A percentile compares a stretch with the other conserved stretches of the same genome.
Conservation (phyloP, 2,113 vertebrate species). For the Equus przewalskii region DNA sequence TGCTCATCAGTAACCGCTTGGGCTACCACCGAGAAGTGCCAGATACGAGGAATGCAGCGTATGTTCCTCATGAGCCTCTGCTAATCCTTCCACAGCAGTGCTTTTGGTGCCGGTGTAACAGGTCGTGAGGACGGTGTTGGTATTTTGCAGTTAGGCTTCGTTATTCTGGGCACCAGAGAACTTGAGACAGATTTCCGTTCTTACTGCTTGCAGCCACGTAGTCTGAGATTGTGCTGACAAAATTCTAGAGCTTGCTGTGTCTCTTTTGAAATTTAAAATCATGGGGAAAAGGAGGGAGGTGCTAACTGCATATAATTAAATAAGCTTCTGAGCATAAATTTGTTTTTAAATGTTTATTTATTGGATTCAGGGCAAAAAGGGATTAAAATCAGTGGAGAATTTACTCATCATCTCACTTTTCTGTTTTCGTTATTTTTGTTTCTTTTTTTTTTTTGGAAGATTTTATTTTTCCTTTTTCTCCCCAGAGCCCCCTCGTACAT, state of each 20-base stretch:
- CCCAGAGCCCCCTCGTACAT: too few species aligned
- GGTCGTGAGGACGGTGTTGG: neutral
- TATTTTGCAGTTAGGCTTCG: neutral
- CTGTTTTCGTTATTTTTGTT: neutral
- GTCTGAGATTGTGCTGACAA: neutral
- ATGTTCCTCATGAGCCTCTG: conserved; percentile 64
- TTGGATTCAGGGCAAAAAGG: neutral
- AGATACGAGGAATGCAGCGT: conserved; percentile 94
- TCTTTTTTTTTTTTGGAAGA: neutral
- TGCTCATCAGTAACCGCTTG: conserved; percentile 97
- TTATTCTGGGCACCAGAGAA: neutral
- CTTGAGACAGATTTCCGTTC: neutral
- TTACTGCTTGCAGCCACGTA: neutral
- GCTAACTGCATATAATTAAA: neutral
- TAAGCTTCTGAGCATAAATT: neutral
- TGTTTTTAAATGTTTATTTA: neutral
- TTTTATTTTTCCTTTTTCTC: too few species aligned
- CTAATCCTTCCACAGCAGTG: neutral
- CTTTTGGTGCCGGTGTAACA: rapidly evolving
- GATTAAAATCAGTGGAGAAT: neutral
- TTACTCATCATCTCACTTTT: neutral
- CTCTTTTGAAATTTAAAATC: neutral
- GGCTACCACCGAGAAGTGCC: conserved; percentile 94
- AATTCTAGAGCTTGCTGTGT: conserved; percentile 16
- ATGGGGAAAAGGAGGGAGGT: neutral